phyloP scores from a whole-genome alignment of 2,113 vertebrate species.

The Anguilla rostrata region DNA sequence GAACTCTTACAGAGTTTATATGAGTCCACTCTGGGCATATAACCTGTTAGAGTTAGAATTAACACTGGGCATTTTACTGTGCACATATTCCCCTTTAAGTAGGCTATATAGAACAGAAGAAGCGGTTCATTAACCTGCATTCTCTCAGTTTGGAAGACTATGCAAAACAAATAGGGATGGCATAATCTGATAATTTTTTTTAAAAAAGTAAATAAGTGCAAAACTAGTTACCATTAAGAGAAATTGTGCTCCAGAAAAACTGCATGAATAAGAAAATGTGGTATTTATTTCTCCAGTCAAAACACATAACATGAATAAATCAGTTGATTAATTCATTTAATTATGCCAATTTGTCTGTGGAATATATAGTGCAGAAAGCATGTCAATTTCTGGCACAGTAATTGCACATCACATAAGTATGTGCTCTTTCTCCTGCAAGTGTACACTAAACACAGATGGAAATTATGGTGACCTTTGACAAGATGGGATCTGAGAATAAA shows the following conservation, averaged over 20 bases:
- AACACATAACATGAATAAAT: background rate
- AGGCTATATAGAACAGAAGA: background rate
- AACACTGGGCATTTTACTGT: background rate
- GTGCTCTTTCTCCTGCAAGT: too few relatives aligned
- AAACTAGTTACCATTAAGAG: background rate
- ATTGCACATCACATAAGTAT: too few relatives aligned
- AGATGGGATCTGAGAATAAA: too few relatives aligned
- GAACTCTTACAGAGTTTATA: background rate
- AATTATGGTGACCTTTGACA: too few relatives aligned
- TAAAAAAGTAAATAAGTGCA: background rate
- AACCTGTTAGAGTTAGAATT: too few relatives aligned
- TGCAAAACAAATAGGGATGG: background rate
- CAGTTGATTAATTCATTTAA: background rate
- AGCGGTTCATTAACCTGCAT: background rate
- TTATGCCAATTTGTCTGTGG: background rate
- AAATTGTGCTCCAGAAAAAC: background rate
- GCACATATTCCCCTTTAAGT: background rate
- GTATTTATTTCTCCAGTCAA: background rate
- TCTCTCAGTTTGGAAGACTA: conserved; percentile 8
- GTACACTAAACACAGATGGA: too few relatives aligned
- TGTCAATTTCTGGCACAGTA: background rate
- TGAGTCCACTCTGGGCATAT: background rate
- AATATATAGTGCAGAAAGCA: background rate
- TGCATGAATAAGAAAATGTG: conserved; percentile 3
- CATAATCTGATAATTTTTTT: background rate